Evolutionary conservation across 2,113 vertebrate species (phyloP), one percentile per base, ranked within the genome.

Genomic region (Nyctibius bracteatus): DNA sequence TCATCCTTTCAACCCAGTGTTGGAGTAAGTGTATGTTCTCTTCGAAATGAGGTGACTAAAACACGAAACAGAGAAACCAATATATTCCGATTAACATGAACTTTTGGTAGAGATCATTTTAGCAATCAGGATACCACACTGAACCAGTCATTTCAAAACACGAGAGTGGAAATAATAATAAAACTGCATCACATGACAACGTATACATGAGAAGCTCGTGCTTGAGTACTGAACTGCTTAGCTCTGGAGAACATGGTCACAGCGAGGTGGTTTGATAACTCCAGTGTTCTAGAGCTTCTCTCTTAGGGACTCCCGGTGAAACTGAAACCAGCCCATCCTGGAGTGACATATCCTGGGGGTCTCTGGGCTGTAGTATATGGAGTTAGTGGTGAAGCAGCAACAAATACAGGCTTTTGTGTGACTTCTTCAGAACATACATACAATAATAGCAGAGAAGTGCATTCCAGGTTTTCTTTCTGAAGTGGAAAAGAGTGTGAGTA

Each of bases 81-180:
- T 4, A 62, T 20, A 46, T 15, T 30, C 28, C 35, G 28, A 70
- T 46, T 31, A 86, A 67, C 16, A 23, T 2, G 6, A 74, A 59
- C 55, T 57, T 79, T 54, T 59, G 30, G 21, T 35, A 78, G 30
- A 81, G 12, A 51, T 5, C 7, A 37, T 57, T 87, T 65, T 4
- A 57, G 28, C 12, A 30, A 44, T 18, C 1, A 1, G 20, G 19
- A 31, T 14, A 14, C 22, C 41, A 23, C 0, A 1, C 0, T 55
- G 33, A 86, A 44, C 13, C 44, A 35, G 37, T 30, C 63, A 54
- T 58, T 83, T 88, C 59, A 66, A 68, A 88, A 88, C n/a, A 80
- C 18, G 33, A 12, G 30, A 59, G 17, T n/a, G 25, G 46, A 80
- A 94, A 81, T 13, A 85, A 51, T 28, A 87, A 66, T 23, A 77